Evolutionary conservation across 1,140 invertebrate species (phyloP).

Genomic region (Drosophila nannoptera): DNA sequence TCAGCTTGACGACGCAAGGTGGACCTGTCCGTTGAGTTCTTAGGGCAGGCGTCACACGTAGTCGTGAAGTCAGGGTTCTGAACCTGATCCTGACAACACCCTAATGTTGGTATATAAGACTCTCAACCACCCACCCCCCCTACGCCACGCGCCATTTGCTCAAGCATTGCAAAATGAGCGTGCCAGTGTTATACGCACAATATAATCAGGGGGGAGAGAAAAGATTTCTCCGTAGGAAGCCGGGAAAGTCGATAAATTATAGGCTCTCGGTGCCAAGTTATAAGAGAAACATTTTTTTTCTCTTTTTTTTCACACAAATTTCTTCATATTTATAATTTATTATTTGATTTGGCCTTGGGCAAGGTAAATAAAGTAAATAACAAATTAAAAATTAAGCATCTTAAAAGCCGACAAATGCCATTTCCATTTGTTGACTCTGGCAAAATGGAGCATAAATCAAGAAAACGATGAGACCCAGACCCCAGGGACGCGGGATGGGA

Average conservation of each 20-base stretch:
- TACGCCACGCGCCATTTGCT: constrained; percentile 37
- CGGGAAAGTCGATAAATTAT: constrained; percentile 33
- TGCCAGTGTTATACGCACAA: constrained; percentile 32
- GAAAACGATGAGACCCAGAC: constrained; percentile 29
- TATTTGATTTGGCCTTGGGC: neutral
- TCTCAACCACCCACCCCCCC: neutral
- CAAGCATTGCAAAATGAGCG: constrained; percentile 20
- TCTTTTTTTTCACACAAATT: constrained; percentile 2
- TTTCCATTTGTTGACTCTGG: constrained; percentile 74
- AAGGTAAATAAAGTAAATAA: constrained; percentile 15
- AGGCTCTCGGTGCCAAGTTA: constrained; percentile 40
- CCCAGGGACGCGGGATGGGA: constrained; percentile 10
- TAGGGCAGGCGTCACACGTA: no score
- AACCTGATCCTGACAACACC: no score
- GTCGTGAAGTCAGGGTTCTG: no score
- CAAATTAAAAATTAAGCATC: constrained; percentile 15
- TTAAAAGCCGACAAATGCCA: constrained; percentile 45
- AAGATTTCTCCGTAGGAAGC: constrained; percentile 43
- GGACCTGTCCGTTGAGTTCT: no score
- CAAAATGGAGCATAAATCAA: constrained; percentile 73
- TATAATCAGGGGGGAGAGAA: constrained; percentile 19
- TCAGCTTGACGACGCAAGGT: no score
- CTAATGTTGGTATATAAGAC: no score
- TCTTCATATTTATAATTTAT: constrained; percentile 27
- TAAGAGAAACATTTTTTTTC: constrained; percentile 22